phyloP scores from a whole-genome alignment of 2,888 invertebrate genomes.

The Thysanoteuthis rhombus region DNA sequence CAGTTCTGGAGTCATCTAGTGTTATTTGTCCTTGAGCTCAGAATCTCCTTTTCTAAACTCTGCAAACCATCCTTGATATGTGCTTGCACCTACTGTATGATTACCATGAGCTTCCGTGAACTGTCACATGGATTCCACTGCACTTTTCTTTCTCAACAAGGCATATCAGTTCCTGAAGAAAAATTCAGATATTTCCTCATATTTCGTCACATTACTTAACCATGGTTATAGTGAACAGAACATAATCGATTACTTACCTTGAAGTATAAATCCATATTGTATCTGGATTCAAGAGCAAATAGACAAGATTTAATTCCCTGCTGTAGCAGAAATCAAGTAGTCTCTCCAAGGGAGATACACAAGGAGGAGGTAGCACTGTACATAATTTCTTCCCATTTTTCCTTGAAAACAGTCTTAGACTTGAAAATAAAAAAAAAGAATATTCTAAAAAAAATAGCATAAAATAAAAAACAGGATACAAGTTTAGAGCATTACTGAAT shows the following conservation, averaged over 20 bases:
- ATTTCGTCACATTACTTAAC: too few relatives aligned
- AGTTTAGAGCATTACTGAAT: too few relatives aligned
- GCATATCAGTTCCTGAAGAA: too few relatives aligned
- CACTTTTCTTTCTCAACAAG: too few relatives aligned
- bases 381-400: constrained; percentile 58
- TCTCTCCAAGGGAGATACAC: constrained; percentile 59
- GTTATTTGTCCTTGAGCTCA: too few relatives aligned
- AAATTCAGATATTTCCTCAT: too few relatives aligned
- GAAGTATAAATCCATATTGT: constrained; percentile 67
- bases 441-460: background rate
- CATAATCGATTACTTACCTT: constrained; percentile 49
- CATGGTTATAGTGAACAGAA: background rate
- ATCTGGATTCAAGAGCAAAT: constrained; percentile 57
- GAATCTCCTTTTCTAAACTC: too few relatives aligned
- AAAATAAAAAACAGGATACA: background rate
- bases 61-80: too few relatives aligned
- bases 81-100: too few relatives aligned
- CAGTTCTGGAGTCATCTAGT: too few relatives aligned
- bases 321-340: constrained; percentile 62
- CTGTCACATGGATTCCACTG: too few relatives aligned
- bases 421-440: constrained; percentile 41
- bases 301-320: constrained; percentile 60
- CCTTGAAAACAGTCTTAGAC: constrained; percentile 61
- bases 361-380: constrained; percentile 65
- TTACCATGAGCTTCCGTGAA: too few relatives aligned